phyloP scores from a whole-genome alignment of 1,140 invertebrate genomes.

The Neotoxoptera formosana region DNA sequence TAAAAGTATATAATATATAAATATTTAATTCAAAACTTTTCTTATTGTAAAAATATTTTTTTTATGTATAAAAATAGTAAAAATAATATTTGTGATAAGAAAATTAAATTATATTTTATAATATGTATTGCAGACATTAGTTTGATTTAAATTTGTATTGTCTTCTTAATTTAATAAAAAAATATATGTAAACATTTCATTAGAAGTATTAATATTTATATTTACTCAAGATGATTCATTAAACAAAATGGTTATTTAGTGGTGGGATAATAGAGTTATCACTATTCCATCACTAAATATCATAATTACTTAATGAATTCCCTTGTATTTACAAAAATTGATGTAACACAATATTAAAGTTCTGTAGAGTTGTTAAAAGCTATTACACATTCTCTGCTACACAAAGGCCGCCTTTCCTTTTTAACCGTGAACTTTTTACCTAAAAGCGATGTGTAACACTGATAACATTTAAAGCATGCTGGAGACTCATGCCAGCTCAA shows the following conservation, averaged over 20 bases:
- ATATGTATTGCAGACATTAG: neutral
- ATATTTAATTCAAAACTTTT: neutral
- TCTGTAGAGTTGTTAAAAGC: constrained; percentile 47
- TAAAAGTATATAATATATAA: neutral
- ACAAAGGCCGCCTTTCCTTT: constrained; percentile 72
- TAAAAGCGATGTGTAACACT: constrained; percentile 76
- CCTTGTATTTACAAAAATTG: neutral
- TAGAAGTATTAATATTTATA: neutral
- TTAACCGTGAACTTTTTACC: constrained; percentile 73
- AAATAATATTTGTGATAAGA: neutral
- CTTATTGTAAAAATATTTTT: neutral
- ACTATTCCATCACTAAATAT: constrained; percentile 3
- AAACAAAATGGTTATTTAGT: neutral
- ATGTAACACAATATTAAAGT: constrained; percentile 9
- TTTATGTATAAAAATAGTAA: neutral
- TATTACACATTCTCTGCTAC: constrained; percentile 66
- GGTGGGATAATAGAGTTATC: neutral
- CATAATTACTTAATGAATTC: neutral
- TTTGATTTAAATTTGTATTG: constrained; percentile 16
- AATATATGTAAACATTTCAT: neutral
- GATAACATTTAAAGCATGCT: constrained; percentile 77
- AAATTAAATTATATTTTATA: neutral
- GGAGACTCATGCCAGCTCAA: constrained; percentile 80
- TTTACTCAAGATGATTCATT: neutral
- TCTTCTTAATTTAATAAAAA: neutral